phyloP scores from a whole-genome alignment of 2,888 invertebrate species.

The Heliconius cydno region DNA sequence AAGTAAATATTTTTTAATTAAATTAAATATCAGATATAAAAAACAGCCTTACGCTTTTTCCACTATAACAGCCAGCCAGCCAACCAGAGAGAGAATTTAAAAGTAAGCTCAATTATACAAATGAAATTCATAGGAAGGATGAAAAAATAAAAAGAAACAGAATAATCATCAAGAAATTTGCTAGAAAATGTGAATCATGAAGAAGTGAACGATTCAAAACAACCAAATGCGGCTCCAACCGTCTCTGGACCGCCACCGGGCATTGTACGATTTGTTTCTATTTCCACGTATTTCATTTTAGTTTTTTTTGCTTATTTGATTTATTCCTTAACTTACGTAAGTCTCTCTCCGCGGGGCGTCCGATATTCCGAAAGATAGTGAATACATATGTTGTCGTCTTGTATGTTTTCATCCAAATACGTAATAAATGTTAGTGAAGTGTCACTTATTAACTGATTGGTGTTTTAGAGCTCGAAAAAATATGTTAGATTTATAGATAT shows the following conservation, averaged over 20 bases:
- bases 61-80: neutral
- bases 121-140: too few relatives aligned
- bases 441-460: slow-evolving; percentile 64
- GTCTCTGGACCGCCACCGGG: slow-evolving; percentile 61
- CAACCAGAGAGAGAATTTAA: too few relatives aligned
- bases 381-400: slow-evolving; percentile 82
- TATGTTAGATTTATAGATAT: slow-evolving; percentile 26
- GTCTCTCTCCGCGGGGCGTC: slow-evolving; percentile 72
- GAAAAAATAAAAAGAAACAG: too few relatives aligned
- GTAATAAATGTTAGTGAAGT: slow-evolving; percentile 62
- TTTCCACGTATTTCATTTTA: slow-evolving; percentile 82
- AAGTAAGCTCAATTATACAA: too few relatives aligned
- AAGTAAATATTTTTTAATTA: neutral
- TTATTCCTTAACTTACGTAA: slow-evolving; percentile 75
- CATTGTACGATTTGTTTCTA: slow-evolving; percentile 78
- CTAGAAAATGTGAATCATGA: neutral
- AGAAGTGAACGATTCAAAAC: slow-evolving; percentile 12
- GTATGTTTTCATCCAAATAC: slow-evolving; percentile 81
- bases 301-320: slow-evolving; percentile 71
- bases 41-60: neutral
- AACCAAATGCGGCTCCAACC: neutral
- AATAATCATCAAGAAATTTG: neutral
- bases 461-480: slow-evolving; percentile 30
- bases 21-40: neutral
- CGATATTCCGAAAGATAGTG: slow-evolving; percentile 77